phyloP scores from a whole-genome alignment of 2,113 vertebrate species.

The Mirounga angustirostris region DNA sequence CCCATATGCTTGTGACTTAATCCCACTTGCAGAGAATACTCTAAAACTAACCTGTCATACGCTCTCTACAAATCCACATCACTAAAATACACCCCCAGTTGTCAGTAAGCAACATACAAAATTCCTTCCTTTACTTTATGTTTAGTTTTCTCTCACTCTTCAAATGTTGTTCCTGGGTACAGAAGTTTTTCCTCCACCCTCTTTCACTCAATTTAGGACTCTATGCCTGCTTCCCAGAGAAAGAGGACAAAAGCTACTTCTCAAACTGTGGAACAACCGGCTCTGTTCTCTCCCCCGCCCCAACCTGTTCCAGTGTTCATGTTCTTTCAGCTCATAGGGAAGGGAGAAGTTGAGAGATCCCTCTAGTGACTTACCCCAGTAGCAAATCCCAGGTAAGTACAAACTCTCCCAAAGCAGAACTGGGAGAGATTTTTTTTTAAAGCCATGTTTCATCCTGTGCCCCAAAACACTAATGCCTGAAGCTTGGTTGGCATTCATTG shows the following conservation, averaged over 20 bases:
- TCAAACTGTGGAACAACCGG: not conserved
- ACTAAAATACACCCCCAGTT: not conserved
- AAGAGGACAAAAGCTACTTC: conserved; percentile 59
- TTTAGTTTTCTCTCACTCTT: conserved; percentile 62
- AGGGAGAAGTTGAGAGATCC: conserved; percentile 3
- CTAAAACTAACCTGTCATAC: conserved; percentile 27
- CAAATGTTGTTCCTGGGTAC: not conserved
- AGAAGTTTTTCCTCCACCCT: conserved; percentile 56
- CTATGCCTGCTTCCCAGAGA: conserved; percentile 37
- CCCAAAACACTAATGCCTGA: conserved; percentile 27
- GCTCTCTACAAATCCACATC: conserved; percentile 11
- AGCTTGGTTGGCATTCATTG: not conserved
- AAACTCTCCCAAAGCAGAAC: not conserved
- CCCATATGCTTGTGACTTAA: conserved; percentile 6
- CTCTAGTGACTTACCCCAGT: conserved; percentile 31
- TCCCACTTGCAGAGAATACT: conserved; percentile 6
- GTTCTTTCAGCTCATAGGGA: not conserved
- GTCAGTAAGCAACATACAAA: conserved; percentile 59
- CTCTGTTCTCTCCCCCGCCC: not conserved
- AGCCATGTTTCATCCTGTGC: not conserved
- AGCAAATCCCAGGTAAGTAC: conserved; percentile 32
- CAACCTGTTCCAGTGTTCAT: not conserved
- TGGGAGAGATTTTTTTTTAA: not conserved
- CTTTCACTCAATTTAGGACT: conserved; percentile 59
- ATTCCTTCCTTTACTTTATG: conserved; percentile 55